phyloP scores from a whole-genome alignment of 2,113 vertebrate species.

The Maylandia zebra region DNA sequence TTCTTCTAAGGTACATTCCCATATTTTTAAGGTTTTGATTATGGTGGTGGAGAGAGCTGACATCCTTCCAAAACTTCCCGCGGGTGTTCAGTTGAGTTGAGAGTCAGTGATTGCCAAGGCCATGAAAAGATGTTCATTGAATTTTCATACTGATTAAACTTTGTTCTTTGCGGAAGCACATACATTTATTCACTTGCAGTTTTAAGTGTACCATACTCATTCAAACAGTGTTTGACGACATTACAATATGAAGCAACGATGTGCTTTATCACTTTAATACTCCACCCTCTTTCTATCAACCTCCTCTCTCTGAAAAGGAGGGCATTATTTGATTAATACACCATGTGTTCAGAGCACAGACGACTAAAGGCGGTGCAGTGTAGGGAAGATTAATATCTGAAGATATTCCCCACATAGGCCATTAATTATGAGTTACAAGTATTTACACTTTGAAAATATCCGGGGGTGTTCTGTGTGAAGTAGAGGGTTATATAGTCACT shows the following conservation, averaged over 20 bases:
- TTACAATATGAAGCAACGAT: background rate
- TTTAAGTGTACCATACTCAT: background rate
- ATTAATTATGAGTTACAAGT: background rate
- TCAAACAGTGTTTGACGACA: background rate
- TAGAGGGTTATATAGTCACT: background rate
- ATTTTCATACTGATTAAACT: background rate
- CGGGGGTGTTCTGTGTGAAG: background rate
- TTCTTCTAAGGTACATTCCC: background rate
- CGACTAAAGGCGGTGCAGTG: background rate
- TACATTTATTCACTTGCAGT: background rate
- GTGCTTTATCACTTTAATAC: background rate
- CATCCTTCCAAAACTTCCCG: background rate
- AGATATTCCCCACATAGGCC: background rate
- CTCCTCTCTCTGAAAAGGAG: conserved; percentile 15
- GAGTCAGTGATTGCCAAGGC: background rate
- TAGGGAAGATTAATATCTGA: background rate
- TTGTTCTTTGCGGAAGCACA: background rate
- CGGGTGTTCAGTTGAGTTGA: background rate
- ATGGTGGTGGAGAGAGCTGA: background rate
- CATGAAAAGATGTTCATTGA: background rate
- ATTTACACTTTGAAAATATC: background rate
- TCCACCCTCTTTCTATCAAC: background rate
- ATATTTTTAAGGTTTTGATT: background rate
- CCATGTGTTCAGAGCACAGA: conserved; percentile 4
- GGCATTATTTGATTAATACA: conserved; percentile 48